Evolutionary conservation across 2,113 vertebrate species (phyloP).

Genomic region (Petaurus breviceps): DNA sequence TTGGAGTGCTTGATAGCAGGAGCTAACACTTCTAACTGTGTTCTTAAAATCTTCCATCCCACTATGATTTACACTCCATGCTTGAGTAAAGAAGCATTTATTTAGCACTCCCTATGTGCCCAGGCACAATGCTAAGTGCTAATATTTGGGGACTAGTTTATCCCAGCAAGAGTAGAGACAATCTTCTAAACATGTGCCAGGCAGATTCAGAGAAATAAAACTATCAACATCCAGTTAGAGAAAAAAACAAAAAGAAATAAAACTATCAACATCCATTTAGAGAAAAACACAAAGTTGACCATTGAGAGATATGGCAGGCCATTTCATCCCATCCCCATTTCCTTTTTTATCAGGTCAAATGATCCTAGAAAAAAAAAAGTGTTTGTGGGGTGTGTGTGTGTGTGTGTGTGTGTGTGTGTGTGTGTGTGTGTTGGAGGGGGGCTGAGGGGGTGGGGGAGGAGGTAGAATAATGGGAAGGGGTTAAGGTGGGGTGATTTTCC

Average conservation of each 20-base stretch:
- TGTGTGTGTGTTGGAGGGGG: too few relatives aligned
- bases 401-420: too few relatives aligned
- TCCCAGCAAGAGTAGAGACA: not conserved
- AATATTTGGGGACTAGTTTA: not conserved
- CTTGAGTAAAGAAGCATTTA: not conserved
- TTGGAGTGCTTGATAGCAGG: not conserved
- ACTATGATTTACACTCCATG: not conserved
- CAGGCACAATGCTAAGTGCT: not conserved
- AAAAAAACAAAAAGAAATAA: not conserved
- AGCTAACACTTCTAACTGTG: fast-evolving
- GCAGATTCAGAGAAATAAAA: not conserved
- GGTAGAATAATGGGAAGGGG: constrained; percentile 20
- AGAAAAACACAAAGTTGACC: too few relatives aligned
- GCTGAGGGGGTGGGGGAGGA: not conserved
- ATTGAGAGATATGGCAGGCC: not conserved
- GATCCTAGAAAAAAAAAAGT: not conserved
- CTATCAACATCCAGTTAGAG: not conserved
- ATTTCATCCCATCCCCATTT: not conserved
- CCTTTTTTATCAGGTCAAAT: not conserved
- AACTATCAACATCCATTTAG: too few relatives aligned
- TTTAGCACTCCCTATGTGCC: not conserved
- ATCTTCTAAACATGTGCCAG: not conserved
- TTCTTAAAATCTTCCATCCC: not conserved
- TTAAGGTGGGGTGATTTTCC: constrained; percentile 70
- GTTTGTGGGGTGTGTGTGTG: not conserved